phyloP scores from a whole-genome alignment of 2,797 vertebrate species.

The Alauda arvensis region DNA sequence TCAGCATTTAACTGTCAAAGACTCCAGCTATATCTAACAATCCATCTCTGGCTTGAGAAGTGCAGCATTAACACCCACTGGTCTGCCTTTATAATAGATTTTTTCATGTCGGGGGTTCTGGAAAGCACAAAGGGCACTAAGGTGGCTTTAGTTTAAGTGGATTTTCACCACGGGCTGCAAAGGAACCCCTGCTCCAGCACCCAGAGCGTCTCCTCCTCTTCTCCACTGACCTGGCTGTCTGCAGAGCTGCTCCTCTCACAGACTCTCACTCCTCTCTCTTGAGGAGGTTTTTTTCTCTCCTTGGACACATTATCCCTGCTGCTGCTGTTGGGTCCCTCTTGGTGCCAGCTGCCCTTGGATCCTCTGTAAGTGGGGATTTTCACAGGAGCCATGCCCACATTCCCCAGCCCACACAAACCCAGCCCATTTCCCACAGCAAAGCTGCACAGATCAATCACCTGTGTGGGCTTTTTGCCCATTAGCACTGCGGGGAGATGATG shows the following conservation, averaged over 20 bases:
- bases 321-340: background rate
- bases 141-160: background rate
- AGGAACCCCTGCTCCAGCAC: background rate
- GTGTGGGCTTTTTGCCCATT: background rate
- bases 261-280: background rate
- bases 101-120: background rate
- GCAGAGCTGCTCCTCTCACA: background rate
- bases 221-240: too few species aligned
- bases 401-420: background rate
- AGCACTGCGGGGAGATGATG: background rate
- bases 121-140: background rate
- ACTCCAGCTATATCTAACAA: slow-evolving; percentile 19
- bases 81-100: background rate
- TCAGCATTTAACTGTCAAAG: slow-evolving; percentile 31
- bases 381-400: background rate
- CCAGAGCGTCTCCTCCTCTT: background rate
- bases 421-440: background rate
- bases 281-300: background rate
- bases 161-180: background rate
- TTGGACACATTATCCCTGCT: background rate
- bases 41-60: slow-evolving; percentile 6
- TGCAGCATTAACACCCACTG: slow-evolving; percentile 1
- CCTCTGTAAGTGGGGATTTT: background rate
- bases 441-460: background rate
- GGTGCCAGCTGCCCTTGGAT: background rate